A percentile compares a stretch with the other conserved stretches of the same genome.
Evolutionary conservation across 1,140 invertebrate genomes (phyloP).

Genomic region (Cydia amplana): DNA sequence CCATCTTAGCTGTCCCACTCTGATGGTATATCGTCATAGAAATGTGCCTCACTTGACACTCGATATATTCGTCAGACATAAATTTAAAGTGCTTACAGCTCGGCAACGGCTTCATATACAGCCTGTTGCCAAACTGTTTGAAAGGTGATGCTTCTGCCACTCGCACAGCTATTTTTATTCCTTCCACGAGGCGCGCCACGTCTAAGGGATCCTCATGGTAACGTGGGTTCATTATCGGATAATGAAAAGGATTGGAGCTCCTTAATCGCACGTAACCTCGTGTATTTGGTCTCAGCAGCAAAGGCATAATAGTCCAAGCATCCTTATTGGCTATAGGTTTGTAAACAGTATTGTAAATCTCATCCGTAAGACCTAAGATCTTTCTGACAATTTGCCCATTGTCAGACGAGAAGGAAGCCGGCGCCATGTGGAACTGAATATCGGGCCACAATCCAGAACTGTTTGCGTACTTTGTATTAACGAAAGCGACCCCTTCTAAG

Average conservation of each 20-base stretch:
- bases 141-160: conserved; percentile 88
- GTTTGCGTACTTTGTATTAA: conserved; percentile 91
- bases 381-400: conserved; percentile 86
- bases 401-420: conserved; percentile 91
- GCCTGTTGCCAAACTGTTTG: conserved; percentile 87
- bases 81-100: conserved; percentile 88
- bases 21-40: conserved; percentile 94
- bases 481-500: conserved; percentile 91
- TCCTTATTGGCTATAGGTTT: conserved; percentile 87
- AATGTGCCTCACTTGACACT: conserved; percentile 91
- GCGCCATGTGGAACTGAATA: conserved; percentile 93
- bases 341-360: conserved; percentile 88
- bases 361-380: conserved; percentile 90
- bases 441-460: conserved; percentile 87
- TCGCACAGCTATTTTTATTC: conserved; percentile 87
- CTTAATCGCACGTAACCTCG: conserved; percentile 87
- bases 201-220: conserved; percentile 90
- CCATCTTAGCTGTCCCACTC: conserved; percentile 92
- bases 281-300: conserved; percentile 89
- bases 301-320: conserved; percentile 91
- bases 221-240: conserved; percentile 93
- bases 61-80: conserved; percentile 89
- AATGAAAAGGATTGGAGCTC: conserved; percentile 89
- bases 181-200: conserved; percentile 88
- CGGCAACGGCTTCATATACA: conserved; percentile 87